A percentile compares a stretch with the other conserved stretches of the same genome.
Evolutionary conservation across 37 sponge, comb jelly and placozoan species (phyloP).

Genomic region (Oopsacas minuta): DNA sequence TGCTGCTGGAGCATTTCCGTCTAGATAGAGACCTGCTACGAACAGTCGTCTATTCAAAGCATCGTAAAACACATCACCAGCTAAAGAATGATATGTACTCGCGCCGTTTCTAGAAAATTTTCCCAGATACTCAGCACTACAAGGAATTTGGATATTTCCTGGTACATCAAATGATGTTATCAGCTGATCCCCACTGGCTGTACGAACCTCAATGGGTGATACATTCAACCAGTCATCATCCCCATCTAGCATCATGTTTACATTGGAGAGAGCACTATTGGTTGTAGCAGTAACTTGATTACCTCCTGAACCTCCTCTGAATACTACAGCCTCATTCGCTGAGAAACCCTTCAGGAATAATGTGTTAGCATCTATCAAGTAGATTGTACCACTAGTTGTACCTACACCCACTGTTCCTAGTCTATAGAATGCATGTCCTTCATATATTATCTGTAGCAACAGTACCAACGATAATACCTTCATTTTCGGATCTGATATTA

Average conservation of each 20-base stretch:
- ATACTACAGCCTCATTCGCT: not conserved
- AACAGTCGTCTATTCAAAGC: not conserved
- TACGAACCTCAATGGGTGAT: not conserved
- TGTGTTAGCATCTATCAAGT: not conserved
- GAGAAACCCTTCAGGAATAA: not conserved
- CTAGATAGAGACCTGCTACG: not conserved
- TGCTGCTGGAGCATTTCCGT: not conserved
- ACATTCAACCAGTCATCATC: not conserved
- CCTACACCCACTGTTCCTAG: not conserved
- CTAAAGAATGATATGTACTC: not conserved
- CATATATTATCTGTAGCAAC: not conserved
- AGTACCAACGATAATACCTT: no score
- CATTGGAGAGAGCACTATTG: not conserved
- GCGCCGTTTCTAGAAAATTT: not conserved
- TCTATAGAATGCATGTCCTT: not conserved
- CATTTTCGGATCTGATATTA: no score
- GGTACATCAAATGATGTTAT: not conserved
- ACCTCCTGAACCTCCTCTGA: not conserved
- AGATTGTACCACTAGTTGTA: not conserved
- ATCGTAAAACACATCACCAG: not conserved
- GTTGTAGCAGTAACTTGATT: not conserved
- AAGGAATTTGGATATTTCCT: not conserved
- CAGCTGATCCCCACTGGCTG: not conserved
- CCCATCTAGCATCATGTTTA: not conserved
- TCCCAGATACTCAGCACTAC: not conserved